Percentiles rank a stretch among this genome's conserved stretches.
phyloP scores from a whole-genome alignment of 1,140 invertebrate genomes.

The Drosophila truncata region DNA sequence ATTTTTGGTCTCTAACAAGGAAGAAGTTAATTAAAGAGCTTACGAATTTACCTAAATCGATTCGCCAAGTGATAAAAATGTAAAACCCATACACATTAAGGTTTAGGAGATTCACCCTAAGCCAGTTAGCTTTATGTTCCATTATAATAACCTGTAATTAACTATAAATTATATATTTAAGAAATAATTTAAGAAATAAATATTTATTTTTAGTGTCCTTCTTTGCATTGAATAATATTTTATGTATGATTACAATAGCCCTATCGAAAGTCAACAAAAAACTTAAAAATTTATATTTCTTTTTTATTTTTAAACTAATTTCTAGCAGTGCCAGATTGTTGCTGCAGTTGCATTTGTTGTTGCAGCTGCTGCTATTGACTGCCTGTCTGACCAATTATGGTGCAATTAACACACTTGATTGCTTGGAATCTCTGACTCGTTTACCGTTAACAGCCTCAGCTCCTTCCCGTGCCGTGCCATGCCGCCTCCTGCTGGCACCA shows the following conservation, averaged over 20 bases:
- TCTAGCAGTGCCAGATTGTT: slow-evolving; percentile 17
- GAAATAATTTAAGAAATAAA: background rate
- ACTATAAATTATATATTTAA: background rate
- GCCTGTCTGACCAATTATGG: slow-evolving; percentile 80
- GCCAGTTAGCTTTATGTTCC: no score
- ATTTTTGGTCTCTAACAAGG: background rate
- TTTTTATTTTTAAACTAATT: background rate
- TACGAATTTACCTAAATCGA: background rate
- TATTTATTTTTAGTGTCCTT: background rate
- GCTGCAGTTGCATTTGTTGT: slow-evolving; percentile 17
- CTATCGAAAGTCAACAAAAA: background rate
- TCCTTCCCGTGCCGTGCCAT: background rate
- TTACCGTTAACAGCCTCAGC: slow-evolving; percentile 43
- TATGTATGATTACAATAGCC: background rate
- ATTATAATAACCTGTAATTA: no score
- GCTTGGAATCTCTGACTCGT: slow-evolving; percentile 59
- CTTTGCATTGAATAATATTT: background rate
- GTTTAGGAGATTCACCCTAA: background rate
- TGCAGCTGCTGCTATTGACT: slow-evolving; percentile 51
- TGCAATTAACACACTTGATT: slow-evolving; percentile 83
- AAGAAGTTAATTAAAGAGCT: no score
- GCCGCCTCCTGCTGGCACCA: slow-evolving; percentile 11
- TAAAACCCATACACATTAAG: background rate
- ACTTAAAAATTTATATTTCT: no score
- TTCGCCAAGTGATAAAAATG: background rate